Conservation (phyloP, 2,797 vertebrate genomes). For the Synaphobranchus kaupii region DNA sequence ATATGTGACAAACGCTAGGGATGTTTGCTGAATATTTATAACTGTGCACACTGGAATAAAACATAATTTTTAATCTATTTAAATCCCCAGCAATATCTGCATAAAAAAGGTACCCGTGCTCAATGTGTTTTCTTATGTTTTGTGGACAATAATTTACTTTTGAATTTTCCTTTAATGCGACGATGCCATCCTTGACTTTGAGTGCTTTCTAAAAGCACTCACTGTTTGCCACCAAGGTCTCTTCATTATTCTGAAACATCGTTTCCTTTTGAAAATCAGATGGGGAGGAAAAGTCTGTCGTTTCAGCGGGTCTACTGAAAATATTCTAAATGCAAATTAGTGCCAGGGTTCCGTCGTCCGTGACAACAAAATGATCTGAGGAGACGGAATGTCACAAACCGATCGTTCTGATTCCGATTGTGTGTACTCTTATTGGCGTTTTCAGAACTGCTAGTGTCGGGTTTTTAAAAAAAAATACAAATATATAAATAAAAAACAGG, state of each 20-base stretch:
- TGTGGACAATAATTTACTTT: not conserved
- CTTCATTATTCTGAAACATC: not conserved
- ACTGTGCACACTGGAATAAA: not conserved
- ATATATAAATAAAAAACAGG: not conserved
- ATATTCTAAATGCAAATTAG: slow-evolving; percentile 8
- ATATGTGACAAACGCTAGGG: not conserved
- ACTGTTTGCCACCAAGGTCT: not conserved
- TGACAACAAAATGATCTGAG: not conserved
- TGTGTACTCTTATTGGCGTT: not conserved
- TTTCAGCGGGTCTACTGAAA: not conserved
- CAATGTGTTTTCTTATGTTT: not conserved
- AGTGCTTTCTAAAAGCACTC: not conserved
- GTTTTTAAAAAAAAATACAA: not conserved
- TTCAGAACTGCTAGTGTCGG: not conserved
- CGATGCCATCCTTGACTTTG: not conserved
- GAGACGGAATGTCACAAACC: not conserved
- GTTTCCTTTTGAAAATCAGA: not conserved
- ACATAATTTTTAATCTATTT: not conserved
- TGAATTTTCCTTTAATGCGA: not conserved
- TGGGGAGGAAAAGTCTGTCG: not conserved
- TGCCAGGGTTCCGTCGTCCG: not conserved
- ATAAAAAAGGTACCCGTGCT: not conserved
- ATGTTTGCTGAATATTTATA: slow-evolving; percentile 4
- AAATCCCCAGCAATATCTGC: not conserved
- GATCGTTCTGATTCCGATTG: not conserved